Evolutionary conservation across 2,888 invertebrate species (phyloP), one percentile per base, ranked within the genome.

Genomic region (Hanleya hanleyi): DNA sequence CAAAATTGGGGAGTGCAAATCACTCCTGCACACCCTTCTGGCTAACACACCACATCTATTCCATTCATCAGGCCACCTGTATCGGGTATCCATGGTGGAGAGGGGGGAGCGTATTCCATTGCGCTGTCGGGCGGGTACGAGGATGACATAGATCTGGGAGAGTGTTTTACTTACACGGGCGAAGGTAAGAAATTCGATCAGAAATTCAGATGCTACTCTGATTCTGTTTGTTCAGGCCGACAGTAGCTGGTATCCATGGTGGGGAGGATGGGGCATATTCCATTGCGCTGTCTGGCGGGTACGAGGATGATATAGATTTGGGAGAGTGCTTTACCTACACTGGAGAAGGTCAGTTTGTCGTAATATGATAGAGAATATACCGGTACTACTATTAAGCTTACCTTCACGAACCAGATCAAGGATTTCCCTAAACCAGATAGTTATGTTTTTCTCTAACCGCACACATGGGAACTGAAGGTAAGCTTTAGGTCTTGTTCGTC

Each of bases 321-420:
- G 91, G 91, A 26, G 89, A 90, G 9, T 86, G 86, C 69, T 91
- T 91, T 77, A 91, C 90, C 7, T 91, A 91, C 82, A 91, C 91
- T 29, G 91, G 91, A 73, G 89, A 89, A 84, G 91, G 88, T 87
- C 75, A 22, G 69, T 67, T 29, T 41, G 29, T 18, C 6, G 7
- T 12, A 41, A 9, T 33, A 5, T 62, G 12, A n/a, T n/a, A n/a
- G n/a, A n/a, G n/a, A n/a, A 32, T 15, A 35, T 36, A 36, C 38
- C 22, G 22, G 57, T 26, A 7, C 3, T 68, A 33, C 9, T 33
- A 18, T n/a, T n/a, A n/a, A n/a, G n/a, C n/a, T n/a, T n/a, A n/a
- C n/a, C n/a, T n/a, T n/a, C n/a, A n/a, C n/a, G n/a, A n/a, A n/a
- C n/a, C n/a, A n/a, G n/a, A n/a, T n/a, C n/a, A n/a, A n/a, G n/a